These are phyloP conservation scores for Neomorphus geoffroyi DNA, from an alignment of 2,797 vertebrate genomes.

Conservation along the genomic window DNA sequence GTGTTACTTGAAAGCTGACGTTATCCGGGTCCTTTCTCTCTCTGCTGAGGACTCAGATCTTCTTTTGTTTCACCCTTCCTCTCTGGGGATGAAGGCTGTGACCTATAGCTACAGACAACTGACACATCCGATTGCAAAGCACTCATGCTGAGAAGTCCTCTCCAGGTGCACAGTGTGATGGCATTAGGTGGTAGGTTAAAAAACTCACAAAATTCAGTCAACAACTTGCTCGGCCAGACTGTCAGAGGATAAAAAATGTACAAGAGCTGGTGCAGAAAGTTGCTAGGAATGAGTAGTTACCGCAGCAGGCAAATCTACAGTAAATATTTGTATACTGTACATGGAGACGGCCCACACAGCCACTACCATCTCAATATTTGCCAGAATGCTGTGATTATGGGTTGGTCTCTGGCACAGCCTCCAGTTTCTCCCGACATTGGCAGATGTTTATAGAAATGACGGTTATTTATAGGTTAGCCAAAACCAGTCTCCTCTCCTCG, in stretches of 20 bases:
- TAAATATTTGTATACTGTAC: slow-evolving; percentile 57
- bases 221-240: background rate
- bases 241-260: slow-evolving; percentile 22
- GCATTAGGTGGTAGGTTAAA: background rate
- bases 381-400: slow-evolving; percentile 44
- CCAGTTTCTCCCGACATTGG: slow-evolving; percentile 19
- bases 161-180: background rate
- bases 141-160: background rate
- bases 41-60: background rate
- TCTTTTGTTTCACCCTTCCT: background rate
- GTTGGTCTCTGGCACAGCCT: slow-evolving; percentile 52
- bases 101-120: background rate
- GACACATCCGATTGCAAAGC: background rate
- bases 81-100: background rate
- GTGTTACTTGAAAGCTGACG: background rate
- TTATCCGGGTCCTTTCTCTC: background rate
- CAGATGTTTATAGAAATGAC: slow-evolving; percentile 41
- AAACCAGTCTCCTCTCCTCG: background rate
- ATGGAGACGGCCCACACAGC: slow-evolving; percentile 39
- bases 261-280: slow-evolving; percentile 24
- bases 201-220: background rate
- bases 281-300: slow-evolving; percentile 21
- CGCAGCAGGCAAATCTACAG: slow-evolving; percentile 39
- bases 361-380: slow-evolving; percentile 26
- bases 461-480: slow-evolving; percentile 43